These are phyloP conservation scores for Emmelina monodactyla DNA, from an alignment of 2,888 invertebrate species.

Conservation along the genomic window DNA sequence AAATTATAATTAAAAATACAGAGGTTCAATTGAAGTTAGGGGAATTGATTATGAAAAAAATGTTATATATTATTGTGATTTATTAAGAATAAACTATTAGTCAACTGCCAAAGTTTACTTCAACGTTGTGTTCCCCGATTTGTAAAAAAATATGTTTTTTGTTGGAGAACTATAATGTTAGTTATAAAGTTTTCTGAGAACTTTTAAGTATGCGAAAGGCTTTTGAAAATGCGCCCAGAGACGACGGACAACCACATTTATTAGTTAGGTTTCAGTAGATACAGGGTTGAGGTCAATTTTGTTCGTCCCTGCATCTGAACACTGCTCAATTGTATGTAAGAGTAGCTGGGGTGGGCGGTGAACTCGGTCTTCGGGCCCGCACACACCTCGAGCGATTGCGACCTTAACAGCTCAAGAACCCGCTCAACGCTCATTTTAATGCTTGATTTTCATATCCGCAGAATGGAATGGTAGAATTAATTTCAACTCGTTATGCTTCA, in stretches of 20 bases:
- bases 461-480: too few relatives aligned
- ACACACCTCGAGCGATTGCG: too few relatives aligned
- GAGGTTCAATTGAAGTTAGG: constrained; percentile 32
- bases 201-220: constrained; percentile 49
- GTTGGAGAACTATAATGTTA: too few relatives aligned
- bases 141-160: too few relatives aligned
- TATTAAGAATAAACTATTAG: neutral
- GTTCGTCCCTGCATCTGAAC: constrained; percentile 56
- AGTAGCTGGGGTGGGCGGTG: constrained; percentile 30
- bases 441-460: too few relatives aligned
- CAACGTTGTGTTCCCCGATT: too few relatives aligned
- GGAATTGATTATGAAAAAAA: constrained; percentile 42
- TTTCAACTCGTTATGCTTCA: too few relatives aligned
- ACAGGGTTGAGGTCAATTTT: constrained; percentile 55
- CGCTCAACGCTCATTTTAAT: too few relatives aligned
- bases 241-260: constrained; percentile 31
- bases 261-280: constrained; percentile 51
- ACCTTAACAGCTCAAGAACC: too few relatives aligned
- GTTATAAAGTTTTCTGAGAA: constrained; percentile 57
- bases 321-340: constrained; percentile 58
- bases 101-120: neutral
- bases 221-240: constrained; percentile 55
- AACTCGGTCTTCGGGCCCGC: too few relatives aligned
- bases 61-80: constrained; percentile 23
- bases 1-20: constrained; percentile 23